Percentiles rank a stretch among this genome's conserved stretches.
These are phyloP conservation scores for Drosophila santomea DNA, from an alignment of 1,140 invertebrate genomes.

Conservation along the genomic window DNA sequence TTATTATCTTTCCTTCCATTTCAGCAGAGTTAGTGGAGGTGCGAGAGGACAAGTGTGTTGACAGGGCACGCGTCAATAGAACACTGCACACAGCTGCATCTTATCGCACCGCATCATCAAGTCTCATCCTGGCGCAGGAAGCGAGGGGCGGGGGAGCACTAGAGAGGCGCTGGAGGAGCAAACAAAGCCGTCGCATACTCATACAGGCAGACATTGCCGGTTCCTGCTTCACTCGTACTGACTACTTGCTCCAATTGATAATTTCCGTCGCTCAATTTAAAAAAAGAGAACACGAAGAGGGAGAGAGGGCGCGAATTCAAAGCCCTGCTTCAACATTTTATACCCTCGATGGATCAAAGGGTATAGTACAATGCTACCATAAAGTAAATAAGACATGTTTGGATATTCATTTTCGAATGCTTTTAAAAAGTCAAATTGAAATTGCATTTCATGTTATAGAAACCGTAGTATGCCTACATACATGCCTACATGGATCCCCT, in stretches of 20 bases:
- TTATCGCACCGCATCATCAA: conserved; percentile 61
- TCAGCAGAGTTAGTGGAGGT: conserved; percentile 30
- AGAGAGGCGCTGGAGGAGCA: conserved; percentile 23
- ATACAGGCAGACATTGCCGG: conserved; percentile 51
- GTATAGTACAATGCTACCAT: background rate
- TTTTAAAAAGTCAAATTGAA: too few species aligned
- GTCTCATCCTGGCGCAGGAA: conserved; percentile 14
- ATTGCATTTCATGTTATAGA: too few species aligned
- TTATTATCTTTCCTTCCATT: background rate
- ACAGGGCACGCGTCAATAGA: conserved; percentile 53
- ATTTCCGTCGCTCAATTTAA: conserved; percentile 73
- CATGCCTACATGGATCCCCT: too few species aligned
- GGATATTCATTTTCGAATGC: background rate
- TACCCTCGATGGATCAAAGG: background rate
- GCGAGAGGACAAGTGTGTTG: conserved; percentile 59
- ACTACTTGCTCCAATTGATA: conserved; percentile 70
- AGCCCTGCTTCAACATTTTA: conserved; percentile 69
- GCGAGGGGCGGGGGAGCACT: background rate
- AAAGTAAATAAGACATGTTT: background rate
- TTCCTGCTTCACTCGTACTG: conserved; percentile 42
- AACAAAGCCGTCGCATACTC: conserved; percentile 27
- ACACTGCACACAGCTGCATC: conserved; percentile 36
- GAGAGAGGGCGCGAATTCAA: conserved; percentile 31
- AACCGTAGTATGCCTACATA: too few species aligned
- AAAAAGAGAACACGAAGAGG: conserved; percentile 31